These are phyloP conservation scores for Cassiopea xamachana DNA, from an alignment of 30 jellyfish, hydroid and myxozoan species.

Conservation along the genomic window DNA sequence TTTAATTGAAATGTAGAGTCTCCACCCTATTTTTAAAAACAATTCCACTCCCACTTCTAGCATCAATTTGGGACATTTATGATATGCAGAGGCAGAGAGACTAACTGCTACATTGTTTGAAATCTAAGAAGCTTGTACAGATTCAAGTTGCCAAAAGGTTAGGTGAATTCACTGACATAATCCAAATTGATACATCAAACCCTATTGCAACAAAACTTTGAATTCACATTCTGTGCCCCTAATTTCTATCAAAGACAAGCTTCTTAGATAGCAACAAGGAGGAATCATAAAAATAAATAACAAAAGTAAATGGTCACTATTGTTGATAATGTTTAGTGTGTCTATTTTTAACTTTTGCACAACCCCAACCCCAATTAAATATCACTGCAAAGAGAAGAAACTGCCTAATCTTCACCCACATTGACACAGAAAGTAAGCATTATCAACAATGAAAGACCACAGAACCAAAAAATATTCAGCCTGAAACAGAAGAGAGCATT, in stretches of 20 bases:
- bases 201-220: no score
- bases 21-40: not conserved
- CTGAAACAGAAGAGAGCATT: slow-evolving; percentile 35
- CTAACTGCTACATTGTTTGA: slow-evolving; percentile 5
- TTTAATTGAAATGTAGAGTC: not conserved
- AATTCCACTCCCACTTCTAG: not conserved
- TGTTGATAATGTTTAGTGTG: slow-evolving; percentile 28
- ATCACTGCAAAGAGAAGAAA: not conserved
- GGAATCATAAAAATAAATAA: slow-evolving; percentile 69
- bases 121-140: slow-evolving; percentile 31
- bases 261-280: slow-evolving; percentile 51
- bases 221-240: no score
- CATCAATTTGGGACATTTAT: slow-evolving; percentile 44
- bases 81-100: slow-evolving; percentile 63
- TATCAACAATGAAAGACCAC: slow-evolving; percentile 10
- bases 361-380: not conserved
- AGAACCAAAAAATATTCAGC: slow-evolving; percentile 20
- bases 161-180: no score
- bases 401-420: slow-evolving; percentile 1
- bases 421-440: not conserved
- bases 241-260: not conserved
- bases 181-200: no score
- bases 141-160: not conserved
- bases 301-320: slow-evolving; percentile 26
- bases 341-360: not conserved